These are phyloP conservation scores for Parauchenoglanis ngamensis DNA, from an alignment of 2,797 vertebrate genomes.

Conservation along the genomic window DNA sequence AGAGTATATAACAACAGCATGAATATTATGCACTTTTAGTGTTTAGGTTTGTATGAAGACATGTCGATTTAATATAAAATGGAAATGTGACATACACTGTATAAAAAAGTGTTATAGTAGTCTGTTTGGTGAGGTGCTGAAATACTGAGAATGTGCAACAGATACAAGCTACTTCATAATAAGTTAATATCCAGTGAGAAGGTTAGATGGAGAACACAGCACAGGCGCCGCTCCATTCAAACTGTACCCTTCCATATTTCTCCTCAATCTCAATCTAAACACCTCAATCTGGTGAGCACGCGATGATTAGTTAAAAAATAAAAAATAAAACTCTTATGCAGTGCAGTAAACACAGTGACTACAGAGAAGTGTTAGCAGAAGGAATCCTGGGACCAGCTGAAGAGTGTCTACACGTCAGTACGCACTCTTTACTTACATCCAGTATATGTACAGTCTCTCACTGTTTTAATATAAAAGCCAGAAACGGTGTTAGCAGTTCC, in stretches of 20 bases:
- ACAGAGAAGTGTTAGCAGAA: slow-evolving; percentile 9
- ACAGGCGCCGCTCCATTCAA: background rate
- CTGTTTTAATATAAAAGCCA: background rate
- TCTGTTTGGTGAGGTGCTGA: slow-evolving; percentile 30
- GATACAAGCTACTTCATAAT: slow-evolving; percentile 2
- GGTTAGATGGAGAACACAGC: background rate
- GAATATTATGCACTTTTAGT: background rate
- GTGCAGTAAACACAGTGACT: slow-evolving; percentile 18
- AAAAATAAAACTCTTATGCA: background rate
- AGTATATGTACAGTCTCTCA: background rate
- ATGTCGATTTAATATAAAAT: background rate
- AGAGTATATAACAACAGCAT: background rate
- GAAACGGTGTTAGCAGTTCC: background rate
- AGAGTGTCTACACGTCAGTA: background rate
- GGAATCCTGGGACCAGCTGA: background rate
- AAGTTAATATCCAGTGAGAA: slow-evolving; percentile 15
- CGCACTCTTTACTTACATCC: background rate
- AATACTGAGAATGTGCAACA: slow-evolving; percentile 11
- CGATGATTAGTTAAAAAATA: background rate
- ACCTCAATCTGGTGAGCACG: background rate
- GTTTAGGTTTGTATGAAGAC: background rate
- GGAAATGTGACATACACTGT: background rate
- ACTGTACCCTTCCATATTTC: background rate
- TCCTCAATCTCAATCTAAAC: background rate
- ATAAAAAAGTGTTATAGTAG: slow-evolving; percentile 22